phyloP scores from a whole-genome alignment of 2,888 invertebrate genomes.

The Steinernema scapterisci region DNA sequence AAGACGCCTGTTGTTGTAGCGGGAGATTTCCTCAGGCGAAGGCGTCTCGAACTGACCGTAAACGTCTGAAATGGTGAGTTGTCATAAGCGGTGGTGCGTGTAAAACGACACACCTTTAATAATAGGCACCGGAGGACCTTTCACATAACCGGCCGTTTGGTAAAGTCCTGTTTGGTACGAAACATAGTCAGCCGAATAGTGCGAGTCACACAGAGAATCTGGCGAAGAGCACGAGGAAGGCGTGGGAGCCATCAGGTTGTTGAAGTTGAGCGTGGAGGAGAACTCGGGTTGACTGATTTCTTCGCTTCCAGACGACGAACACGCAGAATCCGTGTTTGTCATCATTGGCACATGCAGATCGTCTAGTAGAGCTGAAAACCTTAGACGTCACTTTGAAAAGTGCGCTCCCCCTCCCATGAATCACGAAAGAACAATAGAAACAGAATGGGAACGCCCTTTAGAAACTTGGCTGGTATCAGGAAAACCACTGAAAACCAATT shows the following conservation, averaged over 20 bases:
- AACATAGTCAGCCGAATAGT: not conserved
- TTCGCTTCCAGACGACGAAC: constrained; percentile 1
- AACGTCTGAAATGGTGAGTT: not conserved
- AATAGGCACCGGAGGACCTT: not conserved
- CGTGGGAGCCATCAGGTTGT: constrained; percentile 12
- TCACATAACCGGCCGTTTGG: not conserved
- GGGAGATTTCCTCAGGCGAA: not conserved
- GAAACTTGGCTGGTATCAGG: no score
- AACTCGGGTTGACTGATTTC: constrained; percentile 16
- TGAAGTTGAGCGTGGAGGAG: constrained; percentile 13
- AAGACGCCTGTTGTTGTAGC: not conserved
- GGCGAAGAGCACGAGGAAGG: constrained; percentile 17
- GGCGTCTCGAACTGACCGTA: not conserved
- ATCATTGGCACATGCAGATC: constrained; percentile 20
- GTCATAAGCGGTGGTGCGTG: no score
- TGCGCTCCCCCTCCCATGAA: no score
- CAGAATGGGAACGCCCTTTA: no score
- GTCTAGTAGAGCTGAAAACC: constrained; percentile 4
- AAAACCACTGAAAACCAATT: no score
- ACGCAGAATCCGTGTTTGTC: constrained; percentile 1
- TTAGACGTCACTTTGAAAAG: no score
- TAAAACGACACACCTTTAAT: not conserved
- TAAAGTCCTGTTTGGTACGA: not conserved
- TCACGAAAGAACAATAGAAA: no score
- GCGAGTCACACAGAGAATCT: constrained; percentile 9